Base-by-base conservation (phyloP, 1,140 invertebrate species). In the Hormaphis cornu region DNA sequence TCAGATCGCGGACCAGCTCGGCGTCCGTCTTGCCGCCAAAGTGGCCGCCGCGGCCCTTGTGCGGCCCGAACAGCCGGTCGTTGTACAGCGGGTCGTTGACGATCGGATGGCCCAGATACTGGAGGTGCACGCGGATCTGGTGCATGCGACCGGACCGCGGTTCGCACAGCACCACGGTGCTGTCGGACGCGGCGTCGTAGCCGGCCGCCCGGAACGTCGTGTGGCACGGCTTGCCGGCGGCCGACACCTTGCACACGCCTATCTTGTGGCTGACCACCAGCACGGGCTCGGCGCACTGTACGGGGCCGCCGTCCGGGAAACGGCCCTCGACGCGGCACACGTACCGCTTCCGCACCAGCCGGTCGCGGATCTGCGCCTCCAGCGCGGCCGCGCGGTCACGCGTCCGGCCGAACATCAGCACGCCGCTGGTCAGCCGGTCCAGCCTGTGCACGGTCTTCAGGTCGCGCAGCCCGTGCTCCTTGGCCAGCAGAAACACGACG, bases 61-160 rank as follows among this genome's bases (percentile, higher is more conserved):
- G 80, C 0, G 90, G 90, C 0, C 94, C 94, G 78, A 96, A 95
- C 0, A 93, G 88, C 9, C 85, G 83, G 77, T 93, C 90, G 78
- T 97, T 96, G 80, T 99, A 99, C 1, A 98, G 79, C 0, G 93
- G 91, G 80, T 99, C 97, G 77, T 98, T 98, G 2, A 95, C 86
- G 69, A 99, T 97, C 2, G 97, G 97, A 82, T 92, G 91, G 63
- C 95, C 89, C 73, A 98, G 82, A 80, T 91, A 99, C 78, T 99
- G 97, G 37, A 98, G 83, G 81, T 99, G 97, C n/a, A 99, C 94
- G 70, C 97, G 83, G 71, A 99, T 98, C 79, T 99, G 97, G 80
- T 99, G 97, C 87, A 98, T 99, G 71, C 97, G 81, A 0, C 97
- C 97, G 1, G 96, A 98, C 74, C 90, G 87, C 1, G 96, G 94